Evolutionary conservation across 1,140 invertebrate species (phyloP).

Genomic region (Muscidifurax raptorellus): DNA sequence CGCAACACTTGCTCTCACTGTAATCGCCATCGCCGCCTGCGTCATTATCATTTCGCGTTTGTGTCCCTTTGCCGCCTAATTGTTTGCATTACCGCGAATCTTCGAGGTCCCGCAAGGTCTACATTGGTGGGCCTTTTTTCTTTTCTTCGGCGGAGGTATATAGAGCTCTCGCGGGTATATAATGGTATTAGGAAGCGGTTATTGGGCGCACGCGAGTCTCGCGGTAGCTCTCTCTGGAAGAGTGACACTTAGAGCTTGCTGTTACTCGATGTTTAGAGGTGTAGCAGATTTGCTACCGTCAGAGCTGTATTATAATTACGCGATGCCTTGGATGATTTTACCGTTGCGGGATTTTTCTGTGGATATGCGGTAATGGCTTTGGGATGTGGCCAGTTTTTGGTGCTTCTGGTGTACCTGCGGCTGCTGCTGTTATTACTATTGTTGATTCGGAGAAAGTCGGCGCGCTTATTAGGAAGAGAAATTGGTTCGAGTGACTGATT

Average conservation of each 20-base stretch:
- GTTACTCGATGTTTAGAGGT: not conserved
- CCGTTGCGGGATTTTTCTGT: not conserved
- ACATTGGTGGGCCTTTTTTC: not conserved
- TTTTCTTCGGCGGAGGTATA: not conserved
- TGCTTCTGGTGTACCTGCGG: not conserved
- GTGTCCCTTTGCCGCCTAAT: conserved; percentile 6
- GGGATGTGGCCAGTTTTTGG: not conserved
- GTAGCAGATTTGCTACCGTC: not conserved
- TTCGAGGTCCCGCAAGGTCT: not conserved
- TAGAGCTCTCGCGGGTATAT: not conserved
- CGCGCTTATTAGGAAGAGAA: not conserved
- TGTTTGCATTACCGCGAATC: conserved; percentile 20
- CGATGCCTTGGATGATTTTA: not conserved
- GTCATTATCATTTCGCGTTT: conserved; percentile 55
- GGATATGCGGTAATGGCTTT: not conserved
- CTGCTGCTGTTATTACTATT: not conserved
- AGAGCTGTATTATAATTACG: not conserved
- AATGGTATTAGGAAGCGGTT: conserved; percentile 25
- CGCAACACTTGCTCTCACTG: conserved; percentile 58
- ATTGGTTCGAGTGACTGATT: not conserved
- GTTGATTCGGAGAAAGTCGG: not conserved
- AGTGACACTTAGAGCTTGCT: not conserved
- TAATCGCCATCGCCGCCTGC: conserved; percentile 57
- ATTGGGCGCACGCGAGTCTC: not conserved
- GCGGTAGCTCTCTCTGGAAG: not conserved